Base-by-base conservation (phyloP, 2,888 invertebrate genomes). In the Epinotia bilunana region DNA sequence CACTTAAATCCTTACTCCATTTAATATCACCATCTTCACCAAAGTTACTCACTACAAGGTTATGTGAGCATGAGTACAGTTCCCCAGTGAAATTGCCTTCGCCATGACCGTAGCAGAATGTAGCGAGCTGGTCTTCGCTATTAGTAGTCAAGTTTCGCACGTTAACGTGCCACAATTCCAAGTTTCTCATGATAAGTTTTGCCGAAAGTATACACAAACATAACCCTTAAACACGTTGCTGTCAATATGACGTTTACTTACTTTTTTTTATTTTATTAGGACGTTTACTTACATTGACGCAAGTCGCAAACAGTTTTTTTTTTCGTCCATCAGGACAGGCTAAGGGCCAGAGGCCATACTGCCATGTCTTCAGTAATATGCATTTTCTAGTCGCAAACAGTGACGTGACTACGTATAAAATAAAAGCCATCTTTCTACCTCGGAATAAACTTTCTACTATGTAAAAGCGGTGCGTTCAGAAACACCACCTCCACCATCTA, bases 11-110 rank as follows among this genome's bases (percentile, higher is more conserved):
- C 79, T 84, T 90, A 49, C 77, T 82, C 93, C 93, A 93, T 39
- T 84, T 88, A 60, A 83, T 78, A 77, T 85, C 81, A 73, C 90
- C 90, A 78, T 83, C 82, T 78, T 85, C 83, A 84, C 86, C 82
- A 78, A 87, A 89, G 80, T 87, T 88, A 2, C 78, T 83, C 63
- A 92, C 88, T 71, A 81, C 81, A 76, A 92, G 90, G 87, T 92
- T 91, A 89, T 86, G 82, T 76, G 90, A 88, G 81, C 91, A 91
- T 77, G 88, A 79, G 82, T 88, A 93, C 68, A 93, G 79, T 72
- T 91, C 87, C 69, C 87, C 88, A 13, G 82, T 79, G 69, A 84
- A 82, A 77, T 79, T 87, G n/a, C 84, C 83, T 78, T 90, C 90
- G 78, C 89, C 87, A 70, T 91, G 87, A 33, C 90, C 91, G 75